Evolutionary conservation across 2,113 vertebrate species (phyloP).

Genomic region (Rhynchomys soricoides): DNA sequence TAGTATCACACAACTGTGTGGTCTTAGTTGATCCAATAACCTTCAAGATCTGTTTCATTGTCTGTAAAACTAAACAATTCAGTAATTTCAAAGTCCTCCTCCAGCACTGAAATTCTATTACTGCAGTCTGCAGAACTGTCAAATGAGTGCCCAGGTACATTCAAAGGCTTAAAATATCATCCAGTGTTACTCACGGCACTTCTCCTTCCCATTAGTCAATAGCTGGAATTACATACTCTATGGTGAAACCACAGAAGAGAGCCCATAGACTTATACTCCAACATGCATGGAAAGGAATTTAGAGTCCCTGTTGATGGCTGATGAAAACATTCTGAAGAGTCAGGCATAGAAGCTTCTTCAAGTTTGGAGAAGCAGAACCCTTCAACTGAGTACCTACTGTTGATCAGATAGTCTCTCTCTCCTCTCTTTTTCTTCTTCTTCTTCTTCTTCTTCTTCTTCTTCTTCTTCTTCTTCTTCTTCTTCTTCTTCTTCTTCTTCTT

Average conservation of each 20-base stretch:
- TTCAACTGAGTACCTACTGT: background rate
- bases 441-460: background rate
- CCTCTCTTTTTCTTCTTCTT: background rate
- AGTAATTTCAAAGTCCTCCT: slow-evolving; percentile 55
- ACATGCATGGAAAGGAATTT: background rate
- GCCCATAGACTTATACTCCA: background rate
- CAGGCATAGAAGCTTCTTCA: background rate
- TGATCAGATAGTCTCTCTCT: background rate
- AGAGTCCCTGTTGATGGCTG: background rate
- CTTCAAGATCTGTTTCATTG: slow-evolving; percentile 27
- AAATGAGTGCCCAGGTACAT: slow-evolving; percentile 7
- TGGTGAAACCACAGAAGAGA: background rate
- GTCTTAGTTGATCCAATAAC: slow-evolving; percentile 31
- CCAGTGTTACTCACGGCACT: background rate
- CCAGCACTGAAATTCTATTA: slow-evolving; percentile 54
- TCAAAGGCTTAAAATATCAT: slow-evolving; percentile 44
- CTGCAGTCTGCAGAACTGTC: background rate
- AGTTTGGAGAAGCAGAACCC: slow-evolving; percentile 1
- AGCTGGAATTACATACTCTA: background rate
- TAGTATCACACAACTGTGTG: background rate
- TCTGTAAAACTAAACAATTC: slow-evolving; percentile 36
- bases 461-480: too few relatives aligned
- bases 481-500: too few relatives aligned
- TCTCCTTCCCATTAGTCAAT: background rate
- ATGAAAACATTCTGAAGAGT: slow-evolving; percentile 5